phyloP scores from a whole-genome alignment of 2,888 invertebrate species.

The Cephonodes hylas region DNA sequence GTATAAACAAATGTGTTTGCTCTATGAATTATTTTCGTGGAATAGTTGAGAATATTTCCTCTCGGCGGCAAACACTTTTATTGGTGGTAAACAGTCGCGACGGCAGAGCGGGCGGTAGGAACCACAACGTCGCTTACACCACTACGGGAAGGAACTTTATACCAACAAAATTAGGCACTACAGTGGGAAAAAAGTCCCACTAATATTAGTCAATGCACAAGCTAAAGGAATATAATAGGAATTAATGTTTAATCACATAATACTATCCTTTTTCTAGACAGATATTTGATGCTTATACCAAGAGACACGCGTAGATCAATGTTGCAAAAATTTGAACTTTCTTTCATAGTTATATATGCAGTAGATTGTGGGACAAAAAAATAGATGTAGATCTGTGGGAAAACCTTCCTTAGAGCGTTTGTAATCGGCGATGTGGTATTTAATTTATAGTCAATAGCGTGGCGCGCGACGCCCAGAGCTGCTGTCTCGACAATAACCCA shows the following conservation, averaged over 20 bases:
- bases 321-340: background rate
- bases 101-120: background rate
- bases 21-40: conserved; percentile 3
- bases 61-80: background rate
- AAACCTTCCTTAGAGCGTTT: background rate
- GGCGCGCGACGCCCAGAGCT: conserved; percentile 63
- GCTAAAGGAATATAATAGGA: background rate
- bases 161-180: background rate
- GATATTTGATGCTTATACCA: background rate
- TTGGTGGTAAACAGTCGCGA: background rate
- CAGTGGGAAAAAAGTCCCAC: background rate
- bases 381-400: background rate
- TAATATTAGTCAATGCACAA: background rate
- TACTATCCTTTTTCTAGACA: background rate
- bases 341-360: background rate
- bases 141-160: background rate
- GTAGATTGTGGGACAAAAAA: background rate
- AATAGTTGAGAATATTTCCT: background rate
- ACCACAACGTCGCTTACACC: background rate
- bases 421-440: conserved; percentile 6
- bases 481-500: conserved; percentile 82
- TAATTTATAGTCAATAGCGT: conserved; percentile 62
- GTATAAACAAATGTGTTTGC: background rate
- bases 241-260: background rate
- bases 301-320: background rate